Evolutionary conservation across 2,888 invertebrate genomes (phyloP).

Genomic region (Cephalotes varians): DNA sequence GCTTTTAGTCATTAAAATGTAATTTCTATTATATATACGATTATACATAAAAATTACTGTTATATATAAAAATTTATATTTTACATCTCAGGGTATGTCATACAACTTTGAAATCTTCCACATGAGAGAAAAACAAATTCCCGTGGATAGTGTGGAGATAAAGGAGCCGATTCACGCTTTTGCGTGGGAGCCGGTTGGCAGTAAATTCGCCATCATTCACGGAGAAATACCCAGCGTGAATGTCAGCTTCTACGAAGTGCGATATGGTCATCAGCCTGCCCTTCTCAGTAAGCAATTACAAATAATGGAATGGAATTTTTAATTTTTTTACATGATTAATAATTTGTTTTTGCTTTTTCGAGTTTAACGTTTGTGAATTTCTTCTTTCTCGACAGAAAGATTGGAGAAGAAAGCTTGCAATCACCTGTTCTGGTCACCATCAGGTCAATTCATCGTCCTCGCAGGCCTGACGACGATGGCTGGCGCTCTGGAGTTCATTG

Average conservation of each 20-base stretch:
- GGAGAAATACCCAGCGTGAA: slow-evolving; percentile 95
- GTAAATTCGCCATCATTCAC: slow-evolving; percentile 98
- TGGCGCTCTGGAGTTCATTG: slow-evolving; percentile 97
- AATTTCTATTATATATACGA: not conserved
- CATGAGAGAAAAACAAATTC: slow-evolving; percentile 98
- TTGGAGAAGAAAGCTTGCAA: slow-evolving; percentile 95
- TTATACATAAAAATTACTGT: not conserved
- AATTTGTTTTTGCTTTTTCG: not conserved
- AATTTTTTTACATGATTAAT: slow-evolving; percentile 25
- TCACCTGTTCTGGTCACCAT: slow-evolving; percentile 97
- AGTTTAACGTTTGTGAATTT: not conserved
- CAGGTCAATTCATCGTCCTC: slow-evolving; percentile 97
- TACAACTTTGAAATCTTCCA: slow-evolving; percentile 99
- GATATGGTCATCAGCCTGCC: slow-evolving; percentile 95
- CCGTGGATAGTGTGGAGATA: slow-evolving; percentile 98
- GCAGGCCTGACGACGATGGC: slow-evolving; percentile 94
- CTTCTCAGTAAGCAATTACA: slow-evolving; percentile 91
- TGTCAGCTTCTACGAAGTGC: slow-evolving; percentile 97
- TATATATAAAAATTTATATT: slow-evolving; percentile 45
- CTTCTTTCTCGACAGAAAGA: slow-evolving; percentile 83
- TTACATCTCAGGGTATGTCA: slow-evolving; percentile 91
- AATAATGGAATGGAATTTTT: slow-evolving; percentile 1
- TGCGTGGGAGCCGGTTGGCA: slow-evolving; percentile 99
- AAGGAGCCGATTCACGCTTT: slow-evolving; percentile 97
- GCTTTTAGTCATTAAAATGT: slow-evolving; percentile 5